Percentiles rank a stretch among this genome's conserved stretches.
phyloP scores from a whole-genome alignment of 2,888 invertebrate species.

The Lottia gigantea region DNA sequence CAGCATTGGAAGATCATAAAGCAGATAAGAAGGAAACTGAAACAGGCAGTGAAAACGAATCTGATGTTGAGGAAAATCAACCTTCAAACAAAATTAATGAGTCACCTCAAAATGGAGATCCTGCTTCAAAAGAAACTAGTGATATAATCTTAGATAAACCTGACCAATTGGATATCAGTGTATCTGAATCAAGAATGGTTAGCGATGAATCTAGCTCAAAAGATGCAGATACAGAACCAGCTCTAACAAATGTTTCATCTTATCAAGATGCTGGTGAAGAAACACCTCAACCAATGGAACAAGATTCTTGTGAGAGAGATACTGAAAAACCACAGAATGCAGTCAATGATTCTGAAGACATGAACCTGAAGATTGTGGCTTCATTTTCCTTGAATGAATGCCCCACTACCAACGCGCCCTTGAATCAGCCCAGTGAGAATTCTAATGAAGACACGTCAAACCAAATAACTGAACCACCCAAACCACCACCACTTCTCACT shows the following conservation, averaged over 20 bases:
- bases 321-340: not conserved
- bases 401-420: not conserved
- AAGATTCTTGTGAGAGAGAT: not conserved
- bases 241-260: not conserved
- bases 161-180: too few species aligned
- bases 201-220: conserved; percentile 6
- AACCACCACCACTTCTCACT: conserved; percentile 8
- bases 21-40: too few species aligned
- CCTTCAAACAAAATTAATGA: too few species aligned
- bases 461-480: conserved; percentile 14
- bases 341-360: conserved; percentile 9
- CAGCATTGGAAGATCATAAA: too few species aligned
- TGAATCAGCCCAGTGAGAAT: not conserved
- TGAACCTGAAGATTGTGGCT: conserved; percentile 34
- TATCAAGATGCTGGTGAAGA: not conserved
- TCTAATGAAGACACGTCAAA: not conserved
- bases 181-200: too few species aligned
- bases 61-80: too few species aligned
- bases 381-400: conserved; percentile 31
- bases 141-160: too few species aligned
- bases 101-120: too few species aligned
- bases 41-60: too few species aligned
- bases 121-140: too few species aligned
- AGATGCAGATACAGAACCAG: not conserved
- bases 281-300: not conserved